These are phyloP conservation scores for Gadopsis bispinosus DNA, from an alignment of 2,797 vertebrate genomes.

Conservation along the genomic window DNA sequence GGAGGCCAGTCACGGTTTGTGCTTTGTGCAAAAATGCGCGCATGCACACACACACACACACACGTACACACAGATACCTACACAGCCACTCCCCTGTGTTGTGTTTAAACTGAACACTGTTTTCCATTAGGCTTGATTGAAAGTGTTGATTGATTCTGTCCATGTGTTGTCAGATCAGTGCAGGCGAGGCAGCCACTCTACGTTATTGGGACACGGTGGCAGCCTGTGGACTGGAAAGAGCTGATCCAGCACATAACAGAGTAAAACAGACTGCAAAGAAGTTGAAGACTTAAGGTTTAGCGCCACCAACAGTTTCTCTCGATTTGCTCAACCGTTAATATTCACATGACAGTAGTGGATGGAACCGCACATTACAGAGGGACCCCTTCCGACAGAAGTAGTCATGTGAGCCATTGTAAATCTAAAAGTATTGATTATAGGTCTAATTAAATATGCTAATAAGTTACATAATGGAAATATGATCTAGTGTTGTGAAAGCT, in stretches of 20 bases:
- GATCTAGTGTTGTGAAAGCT: neutral
- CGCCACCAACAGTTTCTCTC: neutral
- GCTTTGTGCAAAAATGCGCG: neutral
- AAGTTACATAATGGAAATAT: neutral
- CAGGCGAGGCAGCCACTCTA: conserved; percentile 62
- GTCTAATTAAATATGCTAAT: neutral
- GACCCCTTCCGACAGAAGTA: neutral
- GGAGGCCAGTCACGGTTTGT: conserved; percentile 12
- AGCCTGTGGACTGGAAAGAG: conserved; percentile 41
- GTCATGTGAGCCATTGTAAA: neutral
- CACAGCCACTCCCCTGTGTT: conserved; percentile 19
- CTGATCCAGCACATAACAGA: conserved; percentile 61
- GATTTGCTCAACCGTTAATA: neutral
- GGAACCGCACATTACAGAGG: neutral
- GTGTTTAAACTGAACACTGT: conserved; percentile 41
- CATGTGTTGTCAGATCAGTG: conserved; percentile 60
- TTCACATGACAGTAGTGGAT: neutral
- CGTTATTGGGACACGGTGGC: conserved; percentile 64
- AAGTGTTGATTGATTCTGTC: conserved; percentile 76
- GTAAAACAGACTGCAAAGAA: conserved; percentile 8
- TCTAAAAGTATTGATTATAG: neutral
- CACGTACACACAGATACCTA: neutral
- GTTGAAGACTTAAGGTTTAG: conserved; percentile 12
- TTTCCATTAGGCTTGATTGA: conserved; percentile 78
- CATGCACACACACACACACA: neutral